Evolutionary conservation across 2,888 invertebrate genomes (phyloP), one percentile per base, ranked within the genome.

Genomic region (Auanema sp.): DNA sequence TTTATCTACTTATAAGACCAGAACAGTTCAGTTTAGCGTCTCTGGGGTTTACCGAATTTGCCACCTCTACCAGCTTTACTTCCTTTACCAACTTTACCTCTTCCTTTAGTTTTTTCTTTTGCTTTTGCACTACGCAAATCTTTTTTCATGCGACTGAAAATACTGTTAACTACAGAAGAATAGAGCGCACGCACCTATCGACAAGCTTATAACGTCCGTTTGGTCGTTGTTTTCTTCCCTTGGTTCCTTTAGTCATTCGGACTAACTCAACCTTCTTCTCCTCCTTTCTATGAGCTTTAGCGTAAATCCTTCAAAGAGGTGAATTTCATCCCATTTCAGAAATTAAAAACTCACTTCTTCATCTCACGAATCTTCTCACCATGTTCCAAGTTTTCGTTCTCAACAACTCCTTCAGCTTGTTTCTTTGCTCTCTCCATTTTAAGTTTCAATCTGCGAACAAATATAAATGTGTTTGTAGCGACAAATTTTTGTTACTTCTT

Each of bases 191-290:
- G 49, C 24, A 72, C 72, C 60, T 69, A 60, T 74, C 74, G 25
- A 74, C 74, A 33, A 71, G 67, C 65, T 78, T 79, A 69, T 79
- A 83, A n/a, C 64, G 75, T 58, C 83, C 83, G 24, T 60, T 63
- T 1, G 83, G 82, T 56, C 80, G 65, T 1, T 57, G 51, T 66
- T 70, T 63, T 11, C 62, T 69, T 42, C 83, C 83, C 21, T 75
- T 72, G 66, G 76, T 78, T 59, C 81, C 83, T 59, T 93, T 97
- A 84, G 92, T 95, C 41, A 94, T 90, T 0, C 97, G 94, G 0
- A 96, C 92, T 83, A 97, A 96, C 0, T 91, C 91, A 0, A 93
- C 87, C 85, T 95, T 92, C 84, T 91, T 91, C 86, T 92, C 93
- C 70, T 91, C 92, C 33, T 76, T 75, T 23, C 71, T 65, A 18